Evolutionary conservation across 2,113 vertebrate genomes (phyloP).

Genomic region (Entomyzon cyanotis): DNA sequence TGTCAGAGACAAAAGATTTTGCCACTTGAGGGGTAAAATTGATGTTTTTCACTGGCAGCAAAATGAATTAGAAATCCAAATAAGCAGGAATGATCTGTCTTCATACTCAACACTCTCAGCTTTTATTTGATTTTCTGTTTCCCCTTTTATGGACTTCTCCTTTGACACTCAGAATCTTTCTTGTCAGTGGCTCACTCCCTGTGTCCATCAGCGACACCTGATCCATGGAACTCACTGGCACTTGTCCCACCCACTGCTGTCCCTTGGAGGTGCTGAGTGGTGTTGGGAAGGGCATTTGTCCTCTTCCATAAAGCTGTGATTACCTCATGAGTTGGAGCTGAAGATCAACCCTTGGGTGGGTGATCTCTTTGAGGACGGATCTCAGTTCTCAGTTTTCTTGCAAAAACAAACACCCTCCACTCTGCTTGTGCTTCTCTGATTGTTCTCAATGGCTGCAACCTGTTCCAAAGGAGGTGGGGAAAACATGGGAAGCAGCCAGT

Average conservation of each 20-base stretch:
- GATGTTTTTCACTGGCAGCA: not conserved
- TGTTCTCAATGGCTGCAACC: not conserved
- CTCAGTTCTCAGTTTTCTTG: not conserved
- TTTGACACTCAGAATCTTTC: not conserved
- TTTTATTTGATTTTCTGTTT: not conserved
- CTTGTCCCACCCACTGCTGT: not conserved
- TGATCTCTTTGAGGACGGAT: not conserved
- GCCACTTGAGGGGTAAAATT: not conserved
- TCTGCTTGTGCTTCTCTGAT: not conserved
- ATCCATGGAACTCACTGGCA: not conserved
- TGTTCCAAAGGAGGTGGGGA: not conserved
- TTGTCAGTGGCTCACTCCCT: not conserved
- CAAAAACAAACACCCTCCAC: not conserved
- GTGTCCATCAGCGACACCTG: not conserved
- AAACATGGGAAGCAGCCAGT: not conserved
- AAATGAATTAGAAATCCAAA: not conserved
- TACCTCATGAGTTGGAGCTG: not conserved
- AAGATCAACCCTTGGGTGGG: not conserved
- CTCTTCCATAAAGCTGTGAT: not conserved
- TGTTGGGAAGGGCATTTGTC: not conserved
- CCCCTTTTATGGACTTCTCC: not conserved
- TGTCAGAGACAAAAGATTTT: not conserved
- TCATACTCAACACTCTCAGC: accelerated
- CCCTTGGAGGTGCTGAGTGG: constrained; percentile 3
- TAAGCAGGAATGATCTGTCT: not conserved